These are phyloP conservation scores for Melolontha melolontha DNA, from an alignment of 2,888 invertebrate genomes.

Conservation along the genomic window DNA sequence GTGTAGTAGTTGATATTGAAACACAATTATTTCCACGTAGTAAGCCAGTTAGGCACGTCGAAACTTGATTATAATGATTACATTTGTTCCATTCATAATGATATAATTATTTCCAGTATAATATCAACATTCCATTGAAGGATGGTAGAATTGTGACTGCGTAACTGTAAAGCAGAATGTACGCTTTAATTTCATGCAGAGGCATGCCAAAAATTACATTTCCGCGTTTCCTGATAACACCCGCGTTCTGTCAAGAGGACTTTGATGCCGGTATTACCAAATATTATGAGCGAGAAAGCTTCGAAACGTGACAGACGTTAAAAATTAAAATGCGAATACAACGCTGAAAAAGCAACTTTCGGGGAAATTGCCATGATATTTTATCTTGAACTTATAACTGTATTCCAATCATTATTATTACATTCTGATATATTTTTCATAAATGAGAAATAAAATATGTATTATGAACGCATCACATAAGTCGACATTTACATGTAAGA, in stretches of 20 bases:
- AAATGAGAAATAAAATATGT: no score
- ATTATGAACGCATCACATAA: no score
- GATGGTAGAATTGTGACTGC: background rate
- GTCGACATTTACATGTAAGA: no score
- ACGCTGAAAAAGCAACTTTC: background rate
- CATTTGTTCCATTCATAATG: constrained; percentile 8
- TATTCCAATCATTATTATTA: no score
- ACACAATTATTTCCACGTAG: constrained; percentile 27
- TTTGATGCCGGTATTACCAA: constrained; percentile 12
- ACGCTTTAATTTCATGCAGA: constrained; percentile 18
- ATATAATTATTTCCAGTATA: constrained; percentile 21
- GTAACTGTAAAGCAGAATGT: constrained; percentile 4
- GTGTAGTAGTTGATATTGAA: constrained; percentile 25
- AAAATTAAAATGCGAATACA: constrained; percentile 3
- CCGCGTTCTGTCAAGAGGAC: constrained; percentile 7
- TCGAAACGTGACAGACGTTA: constrained; percentile 5
- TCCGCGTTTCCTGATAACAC: constrained; percentile 11
- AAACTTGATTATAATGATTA: constrained; percentile 18
- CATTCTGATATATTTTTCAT: no score
- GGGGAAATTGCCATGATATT: background rate
- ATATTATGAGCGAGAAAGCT: constrained; percentile 11
- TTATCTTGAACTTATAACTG: background rate
- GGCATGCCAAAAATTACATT: constrained; percentile 26
- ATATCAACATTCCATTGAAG: background rate
- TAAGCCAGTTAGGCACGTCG: constrained; percentile 11